Evolutionary conservation across 2,113 vertebrate species (phyloP).

Genomic region (Zingel zingel): DNA sequence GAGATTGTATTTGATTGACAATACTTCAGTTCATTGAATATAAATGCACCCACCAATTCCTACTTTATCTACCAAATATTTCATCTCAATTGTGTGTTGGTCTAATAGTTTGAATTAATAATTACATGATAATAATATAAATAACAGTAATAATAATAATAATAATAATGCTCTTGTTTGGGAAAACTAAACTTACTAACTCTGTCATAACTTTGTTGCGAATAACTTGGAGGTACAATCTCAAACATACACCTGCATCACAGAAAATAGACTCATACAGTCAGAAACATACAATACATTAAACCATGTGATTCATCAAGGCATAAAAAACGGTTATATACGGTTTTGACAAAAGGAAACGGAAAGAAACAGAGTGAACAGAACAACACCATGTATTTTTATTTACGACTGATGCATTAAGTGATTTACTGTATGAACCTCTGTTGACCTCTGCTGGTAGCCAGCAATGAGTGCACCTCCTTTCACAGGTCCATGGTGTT

Average conservation of each 20-base stretch:
- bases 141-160: neutral
- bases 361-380: neutral
- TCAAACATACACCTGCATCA: neutral
- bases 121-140: neutral
- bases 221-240: neutral
- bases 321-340: neutral
- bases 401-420: neutral
- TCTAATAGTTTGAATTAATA: neutral
- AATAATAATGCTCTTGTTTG: neutral
- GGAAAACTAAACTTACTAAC: neutral
- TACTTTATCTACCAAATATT: constrained; percentile 29
- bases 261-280: neutral
- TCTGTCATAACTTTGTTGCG: neutral
- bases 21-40: neutral
- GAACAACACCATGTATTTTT: neutral
- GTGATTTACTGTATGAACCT: neutral
- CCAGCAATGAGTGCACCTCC: neutral
- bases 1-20: neutral
- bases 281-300: neutral
- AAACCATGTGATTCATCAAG: neutral
- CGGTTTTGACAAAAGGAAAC: neutral
- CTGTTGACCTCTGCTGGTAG: constrained; percentile 47
- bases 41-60: constrained; percentile 18
- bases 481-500: neutral
- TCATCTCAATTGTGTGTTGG: neutral